A percentile compares a stretch with the other conserved stretches of the same genome.
Conservation (phyloP, 2,113 vertebrate genomes). For the Lanius ludovicianus region DNA sequence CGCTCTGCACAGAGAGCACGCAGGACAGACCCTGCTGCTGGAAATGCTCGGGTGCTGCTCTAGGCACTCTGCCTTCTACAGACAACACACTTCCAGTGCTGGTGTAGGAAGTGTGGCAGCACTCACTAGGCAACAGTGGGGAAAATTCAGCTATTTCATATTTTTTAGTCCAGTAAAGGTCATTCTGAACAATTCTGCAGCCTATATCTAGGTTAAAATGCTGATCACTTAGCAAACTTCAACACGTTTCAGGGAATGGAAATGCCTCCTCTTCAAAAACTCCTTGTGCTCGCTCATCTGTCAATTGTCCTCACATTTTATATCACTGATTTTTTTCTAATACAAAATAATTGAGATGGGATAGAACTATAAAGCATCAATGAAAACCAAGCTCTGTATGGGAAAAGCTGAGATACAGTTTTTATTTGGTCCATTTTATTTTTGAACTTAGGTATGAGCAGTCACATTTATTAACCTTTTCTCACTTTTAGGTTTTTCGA, state of each 20-base stretch:
- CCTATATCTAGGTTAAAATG: not conserved
- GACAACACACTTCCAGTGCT: not conserved
- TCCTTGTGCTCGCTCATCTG: not conserved
- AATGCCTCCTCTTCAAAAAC: not conserved
- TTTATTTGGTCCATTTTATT: not conserved
- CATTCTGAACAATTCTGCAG: not conserved
- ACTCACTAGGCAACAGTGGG: not conserved
- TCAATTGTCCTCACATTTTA: not conserved
- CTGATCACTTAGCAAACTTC: not conserved
- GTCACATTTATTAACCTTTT: not conserved
- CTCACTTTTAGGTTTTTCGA: not conserved
- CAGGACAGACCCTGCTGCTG: not conserved
- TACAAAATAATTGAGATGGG: not conserved
- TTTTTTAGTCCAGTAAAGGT: not conserved
- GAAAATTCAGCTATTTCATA: not conserved
- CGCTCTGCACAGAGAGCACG: rapidly evolving
- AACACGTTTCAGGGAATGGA: not conserved
- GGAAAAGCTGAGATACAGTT: not conserved
- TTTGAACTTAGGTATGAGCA: not conserved
- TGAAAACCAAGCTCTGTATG: not conserved
- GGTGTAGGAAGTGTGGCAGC: not conserved
- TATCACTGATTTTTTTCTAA: not conserved
- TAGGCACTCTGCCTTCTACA: not conserved
- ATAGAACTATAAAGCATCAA: not conserved
- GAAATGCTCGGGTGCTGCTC: rapidly evolving